These are phyloP conservation scores for Pipistrellus nathusii DNA, from an alignment of 2,797 vertebrate genomes.

Conservation along the genomic window DNA sequence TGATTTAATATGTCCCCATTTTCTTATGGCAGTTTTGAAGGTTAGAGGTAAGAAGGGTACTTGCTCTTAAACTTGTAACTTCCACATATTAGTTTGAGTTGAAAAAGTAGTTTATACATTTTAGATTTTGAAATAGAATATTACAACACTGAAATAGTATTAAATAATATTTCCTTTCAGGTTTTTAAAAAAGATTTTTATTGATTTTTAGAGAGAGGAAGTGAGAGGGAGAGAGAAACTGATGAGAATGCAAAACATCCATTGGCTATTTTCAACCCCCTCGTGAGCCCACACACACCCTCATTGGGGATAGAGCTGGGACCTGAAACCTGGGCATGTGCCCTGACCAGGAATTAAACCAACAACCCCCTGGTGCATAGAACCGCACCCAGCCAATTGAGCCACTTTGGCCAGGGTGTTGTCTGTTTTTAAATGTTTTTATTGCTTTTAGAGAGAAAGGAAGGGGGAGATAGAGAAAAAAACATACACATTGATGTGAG, in stretches of 20 bases:
- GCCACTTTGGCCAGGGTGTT: too few species aligned
- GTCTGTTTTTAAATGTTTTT: not conserved
- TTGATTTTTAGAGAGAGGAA: not conserved
- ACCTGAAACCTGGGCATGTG: too few species aligned
- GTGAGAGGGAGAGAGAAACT: not conserved
- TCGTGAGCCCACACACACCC: too few species aligned
- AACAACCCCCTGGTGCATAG: too few species aligned
- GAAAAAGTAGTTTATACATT: not conserved
- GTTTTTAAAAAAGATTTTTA: too few species aligned
- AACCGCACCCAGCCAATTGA: too few species aligned
- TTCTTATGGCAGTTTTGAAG: conserved; percentile 52
- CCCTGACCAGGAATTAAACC: too few species aligned
- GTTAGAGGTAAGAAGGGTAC: not conserved
- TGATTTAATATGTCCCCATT: not conserved
- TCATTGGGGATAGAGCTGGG: too few species aligned
- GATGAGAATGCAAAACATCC: not conserved
- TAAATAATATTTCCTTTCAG: conserved; percentile 11
- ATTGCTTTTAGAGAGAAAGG: not conserved
- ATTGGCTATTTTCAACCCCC: too few species aligned
- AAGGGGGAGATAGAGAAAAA: not conserved
- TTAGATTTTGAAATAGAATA: conserved; percentile 17
- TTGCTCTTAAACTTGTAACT: conserved; percentile 41
- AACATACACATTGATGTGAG: not conserved
- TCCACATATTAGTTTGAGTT: conserved; percentile 20
- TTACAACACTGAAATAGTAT: not conserved